phyloP scores from a whole-genome alignment of 2,888 invertebrate species.

The Volucella bombylans region DNA sequence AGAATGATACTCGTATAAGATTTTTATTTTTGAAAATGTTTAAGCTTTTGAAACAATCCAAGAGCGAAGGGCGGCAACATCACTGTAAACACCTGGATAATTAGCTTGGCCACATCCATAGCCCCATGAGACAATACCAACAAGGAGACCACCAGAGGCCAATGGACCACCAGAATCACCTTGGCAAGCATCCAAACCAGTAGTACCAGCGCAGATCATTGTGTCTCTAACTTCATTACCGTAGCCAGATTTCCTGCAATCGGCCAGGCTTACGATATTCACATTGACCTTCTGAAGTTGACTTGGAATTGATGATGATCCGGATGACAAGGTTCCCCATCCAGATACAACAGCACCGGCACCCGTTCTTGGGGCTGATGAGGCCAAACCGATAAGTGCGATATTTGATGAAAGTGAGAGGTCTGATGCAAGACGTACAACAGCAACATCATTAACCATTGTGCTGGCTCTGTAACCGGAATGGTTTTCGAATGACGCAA shows the following conservation, averaged over 20 bases:
- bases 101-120: conserved; percentile 82
- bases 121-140: conserved; percentile 83
- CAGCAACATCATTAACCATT: conserved; percentile 23
- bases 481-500: conserved; percentile 1
- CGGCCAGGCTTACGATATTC: conserved; percentile 82
- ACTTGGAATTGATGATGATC: conserved; percentile 52
- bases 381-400: background rate
- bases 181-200: conserved; percentile 83
- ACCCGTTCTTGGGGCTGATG: too few species aligned
- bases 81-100: conserved; percentile 83
- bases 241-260: conserved; percentile 83
- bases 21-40: background rate
- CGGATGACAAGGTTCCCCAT: conserved; percentile 16
- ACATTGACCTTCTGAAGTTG: conserved; percentile 83
- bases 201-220: conserved; percentile 85
- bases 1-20: background rate
- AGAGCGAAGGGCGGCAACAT: conserved; percentile 77
- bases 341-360: background rate
- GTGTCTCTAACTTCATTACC: conserved; percentile 81
- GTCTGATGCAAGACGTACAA: background rate
- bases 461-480: conserved; percentile 11
- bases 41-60: conserved; percentile 76
- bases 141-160: conserved; percentile 75
- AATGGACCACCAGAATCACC: conserved; percentile 81
- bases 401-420: background rate